Percentiles rank a stretch among this genome's conserved stretches.
Evolutionary conservation across 2,888 invertebrate genomes (phyloP).

Genomic region (Agonopterix arenella): DNA sequence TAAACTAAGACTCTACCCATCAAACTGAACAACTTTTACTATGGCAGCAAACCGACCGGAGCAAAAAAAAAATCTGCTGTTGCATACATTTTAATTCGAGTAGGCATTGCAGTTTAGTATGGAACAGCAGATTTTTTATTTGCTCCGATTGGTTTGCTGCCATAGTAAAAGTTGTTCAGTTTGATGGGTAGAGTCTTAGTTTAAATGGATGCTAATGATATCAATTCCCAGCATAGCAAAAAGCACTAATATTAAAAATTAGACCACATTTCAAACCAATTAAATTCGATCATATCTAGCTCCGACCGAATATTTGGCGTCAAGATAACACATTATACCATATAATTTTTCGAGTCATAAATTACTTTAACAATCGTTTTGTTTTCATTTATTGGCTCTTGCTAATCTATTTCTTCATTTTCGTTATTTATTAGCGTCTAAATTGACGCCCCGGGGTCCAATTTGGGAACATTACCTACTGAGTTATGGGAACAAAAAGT

Average conservation of each 20-base stretch:
- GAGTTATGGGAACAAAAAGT: constrained; percentile 31
- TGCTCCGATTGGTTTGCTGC: too few species aligned
- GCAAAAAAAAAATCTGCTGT: too few species aligned
- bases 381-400: constrained; percentile 21
- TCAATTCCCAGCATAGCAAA: too few species aligned
- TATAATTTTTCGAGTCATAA: constrained; percentile 34
- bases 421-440: constrained; percentile 31
- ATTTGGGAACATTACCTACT: constrained; percentile 26
- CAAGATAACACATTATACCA: constrained; percentile 22
- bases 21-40: too few species aligned
- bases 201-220: too few species aligned
- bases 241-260: constrained; percentile 16
- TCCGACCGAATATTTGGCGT: constrained; percentile 22
- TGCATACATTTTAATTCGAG: too few species aligned
- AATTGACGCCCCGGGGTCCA: constrained; percentile 19
- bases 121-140: too few species aligned
- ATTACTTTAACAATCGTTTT: constrained; percentile 31
- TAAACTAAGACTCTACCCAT: too few species aligned
- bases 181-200: too few species aligned
- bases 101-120: too few species aligned
- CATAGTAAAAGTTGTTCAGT: too few species aligned
- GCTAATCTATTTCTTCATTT: constrained; percentile 33
- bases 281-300: constrained; percentile 13
- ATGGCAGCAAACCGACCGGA: too few species aligned
- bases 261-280: constrained; percentile 18